These are phyloP conservation scores for Drosophila lutescens DNA, from an alignment of 2,888 invertebrate species.

Conservation along the genomic window DNA sequence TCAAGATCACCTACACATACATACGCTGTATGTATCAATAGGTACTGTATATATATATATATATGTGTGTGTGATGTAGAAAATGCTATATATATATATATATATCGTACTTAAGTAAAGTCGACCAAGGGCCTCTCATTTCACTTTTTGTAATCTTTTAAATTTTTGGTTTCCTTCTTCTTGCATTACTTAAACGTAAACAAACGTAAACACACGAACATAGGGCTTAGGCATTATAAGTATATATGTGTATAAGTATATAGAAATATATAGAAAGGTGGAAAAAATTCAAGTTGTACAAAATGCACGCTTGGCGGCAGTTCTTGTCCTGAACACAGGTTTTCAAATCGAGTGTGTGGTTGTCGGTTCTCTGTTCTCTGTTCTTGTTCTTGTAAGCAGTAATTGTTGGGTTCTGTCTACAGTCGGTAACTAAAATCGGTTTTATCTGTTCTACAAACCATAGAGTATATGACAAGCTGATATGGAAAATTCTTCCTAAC, in stretches of 20 bases:
- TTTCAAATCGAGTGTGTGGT: conserved; percentile 30
- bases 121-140: conserved; percentile 62
- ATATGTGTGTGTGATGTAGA: conserved; percentile 20
- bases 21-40: conserved; percentile 41
- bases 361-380: neutral
- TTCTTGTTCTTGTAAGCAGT: neutral
- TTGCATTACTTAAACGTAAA: conserved; percentile 64
- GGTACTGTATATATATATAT: conserved; percentile 19
- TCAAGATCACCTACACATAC: conserved; percentile 67
- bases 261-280: conserved; percentile 51
- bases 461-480: neutral
- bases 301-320: conserved; percentile 51
- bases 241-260: conserved; percentile 48
- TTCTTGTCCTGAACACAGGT: conserved; percentile 41
- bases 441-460: neutral
- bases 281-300: conserved; percentile 47
- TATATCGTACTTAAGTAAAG: conserved; percentile 49
- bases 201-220: conserved; percentile 71
- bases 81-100: conserved; percentile 37
- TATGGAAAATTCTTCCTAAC: neutral
- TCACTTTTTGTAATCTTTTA: conserved; percentile 50
- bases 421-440: conserved; percentile 11
- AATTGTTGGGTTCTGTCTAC: conserved; percentile 1
- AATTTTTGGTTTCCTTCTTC: conserved; percentile 47
- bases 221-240: conserved; percentile 64